These are phyloP conservation scores for Panthera uncia DNA, from an alignment of 2,113 vertebrate species.

Conservation along the genomic window DNA sequence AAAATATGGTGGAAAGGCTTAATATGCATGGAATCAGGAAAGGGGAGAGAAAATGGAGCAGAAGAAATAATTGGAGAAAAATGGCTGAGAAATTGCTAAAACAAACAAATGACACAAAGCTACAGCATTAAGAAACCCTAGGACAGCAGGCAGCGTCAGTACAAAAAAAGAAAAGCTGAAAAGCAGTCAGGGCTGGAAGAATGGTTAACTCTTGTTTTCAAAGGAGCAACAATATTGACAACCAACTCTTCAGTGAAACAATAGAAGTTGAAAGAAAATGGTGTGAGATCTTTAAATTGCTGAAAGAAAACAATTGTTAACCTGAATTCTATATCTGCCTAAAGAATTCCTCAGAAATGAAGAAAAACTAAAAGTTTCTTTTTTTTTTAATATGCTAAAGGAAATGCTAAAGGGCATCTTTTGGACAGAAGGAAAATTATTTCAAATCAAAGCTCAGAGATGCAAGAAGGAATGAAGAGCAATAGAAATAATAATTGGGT, in stretches of 20 bases:
- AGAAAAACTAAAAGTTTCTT: neutral
- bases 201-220: neutral
- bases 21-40: neutral
- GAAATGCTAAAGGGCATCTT: neutral
- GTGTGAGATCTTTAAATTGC: neutral
- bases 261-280: neutral
- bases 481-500: neutral
- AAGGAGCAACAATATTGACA: neutral
- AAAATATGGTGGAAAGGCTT: neutral
- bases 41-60: neutral
- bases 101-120: neutral
- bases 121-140: neutral
- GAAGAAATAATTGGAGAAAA: neutral
- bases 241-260: neutral
- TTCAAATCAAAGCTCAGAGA: neutral
- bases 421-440: neutral
- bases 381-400: neutral
- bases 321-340: neutral
- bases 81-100: neutral
- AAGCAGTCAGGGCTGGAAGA: neutral
- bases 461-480: neutral
- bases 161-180: neutral
- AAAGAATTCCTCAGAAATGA: neutral
- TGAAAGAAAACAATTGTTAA: neutral
- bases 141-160: neutral